phyloP scores from a whole-genome alignment of 1,140 invertebrate genomes.

The Trichomalopsis sarcophagae region DNA sequence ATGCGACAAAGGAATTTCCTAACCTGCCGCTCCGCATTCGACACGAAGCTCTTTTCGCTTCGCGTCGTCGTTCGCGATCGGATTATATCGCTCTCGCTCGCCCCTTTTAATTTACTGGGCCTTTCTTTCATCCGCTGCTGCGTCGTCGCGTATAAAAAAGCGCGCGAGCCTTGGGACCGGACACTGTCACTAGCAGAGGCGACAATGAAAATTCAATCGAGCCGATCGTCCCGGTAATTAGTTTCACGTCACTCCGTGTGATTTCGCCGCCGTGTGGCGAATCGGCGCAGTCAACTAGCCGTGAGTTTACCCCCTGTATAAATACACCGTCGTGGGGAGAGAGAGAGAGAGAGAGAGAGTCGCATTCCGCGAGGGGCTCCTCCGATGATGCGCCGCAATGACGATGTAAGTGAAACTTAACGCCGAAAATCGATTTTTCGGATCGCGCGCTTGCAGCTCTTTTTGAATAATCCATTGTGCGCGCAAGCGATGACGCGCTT shows the following conservation, averaged over 20 bases:
- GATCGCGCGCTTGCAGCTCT: not conserved
- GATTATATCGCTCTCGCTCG: not conserved
- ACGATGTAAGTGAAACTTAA: constrained; percentile 26
- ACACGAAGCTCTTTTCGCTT: not conserved
- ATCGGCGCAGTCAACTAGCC: constrained; percentile 11
- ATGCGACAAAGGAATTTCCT: constrained; percentile 60
- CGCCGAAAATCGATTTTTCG: constrained; percentile 39
- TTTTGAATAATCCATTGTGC: too few relatives aligned
- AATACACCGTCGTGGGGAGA: not conserved
- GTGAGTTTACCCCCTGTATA: not conserved
- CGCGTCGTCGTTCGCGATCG: not conserved
- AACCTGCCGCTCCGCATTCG: constrained; percentile 48
- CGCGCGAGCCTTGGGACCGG: not conserved
- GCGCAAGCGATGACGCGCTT: too few relatives aligned
- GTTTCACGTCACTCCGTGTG: constrained; percentile 10
- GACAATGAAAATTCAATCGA: constrained; percentile 41
- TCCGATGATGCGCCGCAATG: not conserved
- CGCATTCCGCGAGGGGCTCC: not conserved
- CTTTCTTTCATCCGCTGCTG: not conserved
- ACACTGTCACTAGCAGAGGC: not conserved
- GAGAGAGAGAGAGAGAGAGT: too few relatives aligned
- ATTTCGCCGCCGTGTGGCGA: constrained; percentile 13
- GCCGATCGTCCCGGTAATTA: not conserved
- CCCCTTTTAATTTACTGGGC: not conserved
- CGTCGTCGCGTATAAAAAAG: not conserved